Conservation (phyloP, 2,888 invertebrate species). For the Incurvaria masculella region DNA sequence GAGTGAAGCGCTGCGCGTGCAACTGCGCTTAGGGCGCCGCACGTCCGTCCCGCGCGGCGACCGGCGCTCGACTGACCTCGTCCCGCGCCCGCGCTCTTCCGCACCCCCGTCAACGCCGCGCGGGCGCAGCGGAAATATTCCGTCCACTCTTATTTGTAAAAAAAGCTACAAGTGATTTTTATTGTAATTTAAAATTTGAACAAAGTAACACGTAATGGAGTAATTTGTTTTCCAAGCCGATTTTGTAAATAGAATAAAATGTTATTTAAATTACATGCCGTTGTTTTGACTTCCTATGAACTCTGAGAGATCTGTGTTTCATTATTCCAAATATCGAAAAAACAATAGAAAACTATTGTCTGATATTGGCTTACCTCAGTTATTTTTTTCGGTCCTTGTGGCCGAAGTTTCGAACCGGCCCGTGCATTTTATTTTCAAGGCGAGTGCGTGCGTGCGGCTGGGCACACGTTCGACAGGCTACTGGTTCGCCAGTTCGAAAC, state of each 20-base stretch:
- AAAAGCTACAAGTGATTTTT: not conserved
- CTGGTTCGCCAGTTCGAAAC: no score
- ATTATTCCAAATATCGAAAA: no score
- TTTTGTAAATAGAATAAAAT: not conserved
- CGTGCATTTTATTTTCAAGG: no score
- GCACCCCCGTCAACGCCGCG: constrained; percentile 10
- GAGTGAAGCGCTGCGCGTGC: constrained; percentile 73
- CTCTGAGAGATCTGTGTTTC: no score
- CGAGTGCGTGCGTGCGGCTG: no score
- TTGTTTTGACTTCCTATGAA: no score
- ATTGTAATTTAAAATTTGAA: not conserved
- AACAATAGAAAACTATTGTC: no score
- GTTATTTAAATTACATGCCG: not conserved
- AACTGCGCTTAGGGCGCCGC: constrained; percentile 59
- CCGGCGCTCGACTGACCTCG: constrained; percentile 3
- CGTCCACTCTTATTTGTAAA: constrained; percentile 23
- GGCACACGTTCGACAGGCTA: no score
- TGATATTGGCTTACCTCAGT: no score
- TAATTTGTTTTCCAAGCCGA: not conserved
- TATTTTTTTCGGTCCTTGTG: no score
- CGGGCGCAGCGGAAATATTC: constrained; percentile 14
- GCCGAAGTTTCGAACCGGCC: no score
- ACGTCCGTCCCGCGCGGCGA: constrained; percentile 7
- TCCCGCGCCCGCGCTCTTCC: constrained; percentile 13
- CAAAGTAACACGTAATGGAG: not conserved